Base-by-base conservation (phyloP, 2,888 invertebrate genomes). In the Notodonta ziczac region DNA sequence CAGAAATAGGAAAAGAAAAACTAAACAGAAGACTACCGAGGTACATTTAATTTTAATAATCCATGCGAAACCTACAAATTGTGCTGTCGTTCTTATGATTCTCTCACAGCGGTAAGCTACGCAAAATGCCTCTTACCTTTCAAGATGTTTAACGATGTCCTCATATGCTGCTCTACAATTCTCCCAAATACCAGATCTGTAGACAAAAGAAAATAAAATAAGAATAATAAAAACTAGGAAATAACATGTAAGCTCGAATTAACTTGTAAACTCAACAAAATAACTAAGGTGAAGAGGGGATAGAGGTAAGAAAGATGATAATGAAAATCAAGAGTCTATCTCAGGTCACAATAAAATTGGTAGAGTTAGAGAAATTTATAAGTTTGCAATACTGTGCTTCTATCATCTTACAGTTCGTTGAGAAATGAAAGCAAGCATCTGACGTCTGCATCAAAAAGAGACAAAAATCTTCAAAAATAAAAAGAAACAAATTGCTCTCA, bases 141-240 rank as follows among this genome's bases (percentile, higher is more conserved):
- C 98, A 88, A 98, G 96, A 91, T 98, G 98, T 95, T 98, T 98
- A 80, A 98, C 98, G 91, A 98, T 98, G 94, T 98, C 98, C 94
- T 98, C 98, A 92, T 98, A 98, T 79, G 98, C 98, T 74, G 98
- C 98, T 92, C 98, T 96, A 95, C 98, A 98, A 94, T 98, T 98
- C 95, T 98, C 98, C 98, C 98, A 98, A 88, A 98, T 97, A 82
- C 97, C 97, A 87, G 97, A 97, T 90, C 96, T 96, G 94, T 74
- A 90, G 94, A 91, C 91, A 94, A 91, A 91, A 80, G 87, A 89
- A 81, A 85, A 84, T 67, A 86, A 86, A 90, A 89, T 86, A 87
- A 89, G 86, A 86, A 35, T 35, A 35, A 35, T 5, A 35, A 35
- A 86, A 88, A 85, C 70, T 75, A 84, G 81, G 73, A 84, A 82